Conservation (phyloP, 2,797 vertebrate genomes). For the Coregonus suidteri region DNA sequence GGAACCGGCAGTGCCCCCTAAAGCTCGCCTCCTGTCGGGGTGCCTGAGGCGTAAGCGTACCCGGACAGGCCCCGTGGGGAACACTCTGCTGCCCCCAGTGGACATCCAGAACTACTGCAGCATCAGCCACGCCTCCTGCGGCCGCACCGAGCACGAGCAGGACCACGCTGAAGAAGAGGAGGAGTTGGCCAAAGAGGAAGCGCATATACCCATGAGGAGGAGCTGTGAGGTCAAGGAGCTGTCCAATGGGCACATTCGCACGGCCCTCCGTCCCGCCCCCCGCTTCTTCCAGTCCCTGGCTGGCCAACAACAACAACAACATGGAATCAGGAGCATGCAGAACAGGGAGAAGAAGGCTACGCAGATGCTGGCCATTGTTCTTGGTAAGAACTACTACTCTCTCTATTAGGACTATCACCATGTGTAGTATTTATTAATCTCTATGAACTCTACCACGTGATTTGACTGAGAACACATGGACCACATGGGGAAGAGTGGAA, state of each 20-base stretch:
- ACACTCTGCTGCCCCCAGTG: conserved; percentile 73
- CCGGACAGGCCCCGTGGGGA: conserved; percentile 73
- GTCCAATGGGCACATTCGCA: conserved; percentile 81
- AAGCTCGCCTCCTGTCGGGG: conserved; percentile 67
- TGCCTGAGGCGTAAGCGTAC: conserved; percentile 79
- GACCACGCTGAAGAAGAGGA: conserved; percentile 47
- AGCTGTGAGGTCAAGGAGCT: conserved; percentile 84
- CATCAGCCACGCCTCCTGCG: conserved; percentile 84
- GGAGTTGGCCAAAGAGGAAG: conserved; percentile 24
- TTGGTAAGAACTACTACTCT: conserved; percentile 80
- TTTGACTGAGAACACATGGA: neutral
- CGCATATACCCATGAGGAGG: conserved; percentile 59
- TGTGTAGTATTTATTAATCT: neutral
- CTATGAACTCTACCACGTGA: neutral
- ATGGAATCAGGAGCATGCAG: conserved; percentile 77
- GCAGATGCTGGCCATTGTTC: conserved; percentile 92
- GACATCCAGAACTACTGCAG: conserved; percentile 85
- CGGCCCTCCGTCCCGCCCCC: conserved; percentile 70
- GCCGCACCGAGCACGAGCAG: conserved; percentile 62
- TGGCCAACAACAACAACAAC: conserved; percentile 59
- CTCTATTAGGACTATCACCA: neutral
- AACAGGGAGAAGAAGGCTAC: conserved; percentile 92
- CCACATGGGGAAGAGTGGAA: neutral
- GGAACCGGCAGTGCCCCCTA: conserved; percentile 58
- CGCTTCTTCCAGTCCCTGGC: conserved; percentile 44